Evolutionary conservation across 2,797 vertebrate species (phyloP).

Genomic region (Xenentodon cancila): DNA sequence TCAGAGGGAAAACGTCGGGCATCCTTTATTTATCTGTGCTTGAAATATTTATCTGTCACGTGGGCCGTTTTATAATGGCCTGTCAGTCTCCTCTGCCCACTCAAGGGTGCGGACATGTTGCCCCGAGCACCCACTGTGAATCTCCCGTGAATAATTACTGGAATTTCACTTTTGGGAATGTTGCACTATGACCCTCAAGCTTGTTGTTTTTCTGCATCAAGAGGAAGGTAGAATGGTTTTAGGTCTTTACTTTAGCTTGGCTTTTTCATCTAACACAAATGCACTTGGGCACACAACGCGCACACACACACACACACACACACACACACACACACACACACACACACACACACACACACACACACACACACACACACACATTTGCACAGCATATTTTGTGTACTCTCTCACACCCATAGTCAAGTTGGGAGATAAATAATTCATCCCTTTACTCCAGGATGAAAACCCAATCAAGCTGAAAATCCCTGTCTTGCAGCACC

Average conservation of each 20-base stretch:
- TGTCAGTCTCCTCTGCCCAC: constrained; percentile 88
- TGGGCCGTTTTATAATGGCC: constrained; percentile 93
- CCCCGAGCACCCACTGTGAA: constrained; percentile 80
- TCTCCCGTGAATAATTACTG: constrained; percentile 86
- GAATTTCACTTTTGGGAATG: constrained; percentile 88
- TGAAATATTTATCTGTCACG: constrained; percentile 99
- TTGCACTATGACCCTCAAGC: constrained; percentile 78
- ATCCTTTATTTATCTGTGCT: constrained; percentile 99
- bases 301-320: constrained; percentile 36
- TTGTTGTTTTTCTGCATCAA: constrained; percentile 84
- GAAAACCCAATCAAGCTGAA: constrained; percentile 93
- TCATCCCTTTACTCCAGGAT: constrained; percentile 87
- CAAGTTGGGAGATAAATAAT: constrained; percentile 86
- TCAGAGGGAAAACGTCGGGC: constrained; percentile 90
- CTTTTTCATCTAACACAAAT: constrained; percentile 62
- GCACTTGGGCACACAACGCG: constrained; percentile 27
- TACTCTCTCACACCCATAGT: constrained; percentile 57
- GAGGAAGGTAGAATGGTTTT: constrained; percentile 80
- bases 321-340: constrained; percentile 34
- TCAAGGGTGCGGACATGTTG: constrained; percentile 85
- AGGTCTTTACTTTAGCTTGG: constrained; percentile 76
- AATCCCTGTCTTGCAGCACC: constrained; percentile 86
- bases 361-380: constrained; percentile 32
- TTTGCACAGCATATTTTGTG: constrained; percentile 19
- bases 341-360: constrained; percentile 35